Base-by-base conservation (phyloP, 2,113 vertebrate genomes). In the Etheostoma spectabile region DNA sequence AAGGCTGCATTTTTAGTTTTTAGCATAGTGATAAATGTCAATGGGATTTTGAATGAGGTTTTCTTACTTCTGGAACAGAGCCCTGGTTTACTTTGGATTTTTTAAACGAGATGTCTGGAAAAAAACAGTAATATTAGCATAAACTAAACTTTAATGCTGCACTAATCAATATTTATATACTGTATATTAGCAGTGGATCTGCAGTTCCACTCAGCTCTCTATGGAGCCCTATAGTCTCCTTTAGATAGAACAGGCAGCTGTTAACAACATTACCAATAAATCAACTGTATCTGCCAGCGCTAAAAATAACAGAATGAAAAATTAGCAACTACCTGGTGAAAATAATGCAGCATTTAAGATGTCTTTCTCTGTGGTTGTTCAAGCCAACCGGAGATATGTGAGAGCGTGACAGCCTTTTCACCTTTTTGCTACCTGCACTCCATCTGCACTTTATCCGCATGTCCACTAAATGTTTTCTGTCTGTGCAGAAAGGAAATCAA, bases 391-490 rank as follows among this genome's bases (percentile, higher is more conserved):
- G 57, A 33, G 57, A 15, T 6, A 14, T 3, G 13, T n/a, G n/a
- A 64, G 51, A 42, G 35, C 65, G 24, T 22, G 19, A 64, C 6
- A 10, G 35, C 18, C 8, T 55, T 42, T 52, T 42, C 11, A 49
- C 5, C 7, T 48, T 30, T 8, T 27, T 27, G 8, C 8, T 73
- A 73, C 71, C 71, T 86, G 68, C 67, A 74, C 83, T 77, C 46
- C 2, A 15, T 30, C 68, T 88, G 83, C 75, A 79, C 79, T 85
- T 76, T 82, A 74, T 42, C 52, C 2, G 0, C 49, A 46, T 1
- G 0, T 52, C 13, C n/a, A 53, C 7, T 66, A 19, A 21, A 5
- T 60, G 48, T n/a, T 55, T 51, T 45, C 22, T 30, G 13, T 49
- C 63, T 51, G 30, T 52, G 24, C 53, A 53, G 30, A 12, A 35